These are phyloP conservation scores for Sinocyclocheilus rhinocerous DNA, from an alignment of 2,113 vertebrate species.

Conservation along the genomic window DNA sequence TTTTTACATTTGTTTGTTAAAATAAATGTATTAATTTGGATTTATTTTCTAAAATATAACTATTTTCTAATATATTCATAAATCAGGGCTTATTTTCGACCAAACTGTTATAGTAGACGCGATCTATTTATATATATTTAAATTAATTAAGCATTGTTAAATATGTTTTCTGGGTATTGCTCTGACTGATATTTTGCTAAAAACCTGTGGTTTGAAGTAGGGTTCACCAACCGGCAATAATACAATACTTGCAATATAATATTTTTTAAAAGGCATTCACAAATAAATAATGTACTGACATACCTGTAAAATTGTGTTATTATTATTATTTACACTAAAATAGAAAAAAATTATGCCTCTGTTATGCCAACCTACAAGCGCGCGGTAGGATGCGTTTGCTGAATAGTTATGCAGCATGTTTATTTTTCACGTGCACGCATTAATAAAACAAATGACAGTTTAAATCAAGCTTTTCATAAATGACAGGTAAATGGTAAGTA, in stretches of 20 bases:
- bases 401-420: not conserved
- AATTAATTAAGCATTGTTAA: not conserved
- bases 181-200: not conserved
- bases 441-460: no score
- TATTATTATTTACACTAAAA: not conserved
- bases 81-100: not conserved
- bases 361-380: no score
- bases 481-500: not conserved
- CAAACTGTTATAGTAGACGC: not conserved
- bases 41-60: not conserved
- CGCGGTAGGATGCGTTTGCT: not conserved
- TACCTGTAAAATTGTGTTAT: not conserved
- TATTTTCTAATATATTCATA: not conserved
- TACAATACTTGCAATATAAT: not conserved
- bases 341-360: not conserved
- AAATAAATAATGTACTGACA: not conserved
- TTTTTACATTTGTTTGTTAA: not conserved
- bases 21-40: not conserved
- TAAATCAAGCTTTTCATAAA: not conserved
- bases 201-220: not conserved
- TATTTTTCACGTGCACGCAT: not conserved
- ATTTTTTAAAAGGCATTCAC: not conserved
- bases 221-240: not conserved
- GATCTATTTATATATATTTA: not conserved
- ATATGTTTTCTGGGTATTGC: not conserved